Percentiles rank a stretch among this genome's conserved stretches.
phyloP scores from a whole-genome alignment of 2,113 vertebrate species.

The Rhinogobius similis region DNA sequence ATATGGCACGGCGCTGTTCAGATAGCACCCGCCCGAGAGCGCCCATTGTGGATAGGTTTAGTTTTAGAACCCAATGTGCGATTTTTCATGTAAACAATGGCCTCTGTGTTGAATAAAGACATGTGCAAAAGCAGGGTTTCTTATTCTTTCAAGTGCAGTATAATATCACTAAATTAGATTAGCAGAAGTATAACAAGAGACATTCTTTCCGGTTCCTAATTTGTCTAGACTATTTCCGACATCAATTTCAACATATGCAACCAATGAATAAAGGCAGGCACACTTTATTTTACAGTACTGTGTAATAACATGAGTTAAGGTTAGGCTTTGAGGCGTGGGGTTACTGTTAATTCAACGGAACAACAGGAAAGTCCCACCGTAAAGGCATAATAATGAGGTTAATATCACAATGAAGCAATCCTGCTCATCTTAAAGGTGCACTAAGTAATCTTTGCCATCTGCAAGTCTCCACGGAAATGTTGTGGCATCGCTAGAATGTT shows the following conservation, averaged over 20 bases:
- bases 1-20: conserved; percentile 51
- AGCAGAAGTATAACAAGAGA: background rate
- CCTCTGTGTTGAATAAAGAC: background rate
- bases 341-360: no score
- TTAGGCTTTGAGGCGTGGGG: no score
- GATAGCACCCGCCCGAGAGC: conserved; percentile 12
- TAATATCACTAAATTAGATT: background rate
- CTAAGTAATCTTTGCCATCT: no score
- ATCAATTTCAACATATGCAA: background rate
- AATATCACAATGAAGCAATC: no score
- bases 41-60: background rate
- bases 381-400: no score
- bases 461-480: no score
- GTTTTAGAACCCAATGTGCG: background rate
- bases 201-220: background rate
- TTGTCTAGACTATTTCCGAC: conserved; percentile 17
- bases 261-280: background rate
- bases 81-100: background rate
- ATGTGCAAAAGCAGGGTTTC: background rate
- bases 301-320: no score
- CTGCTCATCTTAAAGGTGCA: no score
- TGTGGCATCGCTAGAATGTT: no score
- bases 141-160: background rate
- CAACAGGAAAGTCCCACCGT: no score
- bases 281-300: background rate